phyloP scores from a whole-genome alignment of 2,888 invertebrate genomes.

The Corbicula japonica region DNA sequence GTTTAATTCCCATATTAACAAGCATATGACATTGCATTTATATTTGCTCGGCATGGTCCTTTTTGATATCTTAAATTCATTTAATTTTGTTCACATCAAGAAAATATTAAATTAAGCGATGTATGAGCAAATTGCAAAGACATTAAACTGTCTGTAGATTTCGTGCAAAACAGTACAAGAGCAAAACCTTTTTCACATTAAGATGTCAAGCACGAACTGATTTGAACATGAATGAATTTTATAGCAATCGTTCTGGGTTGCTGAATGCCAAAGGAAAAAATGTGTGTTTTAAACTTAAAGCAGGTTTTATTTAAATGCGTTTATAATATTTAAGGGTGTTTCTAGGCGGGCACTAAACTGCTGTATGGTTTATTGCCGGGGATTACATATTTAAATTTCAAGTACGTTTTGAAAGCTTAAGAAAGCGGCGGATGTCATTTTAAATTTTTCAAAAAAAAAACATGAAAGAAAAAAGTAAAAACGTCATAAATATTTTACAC shows the following conservation, averaged over 20 bases:
- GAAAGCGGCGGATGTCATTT: background rate
- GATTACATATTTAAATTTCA: background rate
- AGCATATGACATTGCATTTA: no score
- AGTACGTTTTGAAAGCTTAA: background rate
- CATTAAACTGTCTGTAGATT: no score
- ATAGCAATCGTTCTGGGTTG: constrained; percentile 6
- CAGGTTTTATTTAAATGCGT: constrained; percentile 7
- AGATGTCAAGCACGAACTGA: background rate
- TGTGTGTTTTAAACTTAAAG: background rate
- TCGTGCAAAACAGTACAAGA: no score
- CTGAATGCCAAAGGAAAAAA: background rate
- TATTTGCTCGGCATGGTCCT: no score
- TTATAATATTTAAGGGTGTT: background rate
- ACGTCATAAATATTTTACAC: background rate
- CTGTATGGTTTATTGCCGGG: background rate
- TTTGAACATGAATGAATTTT: background rate
- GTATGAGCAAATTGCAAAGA: no score
- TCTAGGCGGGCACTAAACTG: no score
- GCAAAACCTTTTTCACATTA: no score
- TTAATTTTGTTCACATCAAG: no score
- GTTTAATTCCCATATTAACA: no score
- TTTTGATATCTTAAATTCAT: no score
- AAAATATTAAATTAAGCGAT: no score
- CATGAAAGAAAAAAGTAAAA: background rate
- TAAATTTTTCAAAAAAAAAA: background rate